Base-by-base conservation (phyloP, 2,888 invertebrate species). In the Temnothorax rugatulus region DNA sequence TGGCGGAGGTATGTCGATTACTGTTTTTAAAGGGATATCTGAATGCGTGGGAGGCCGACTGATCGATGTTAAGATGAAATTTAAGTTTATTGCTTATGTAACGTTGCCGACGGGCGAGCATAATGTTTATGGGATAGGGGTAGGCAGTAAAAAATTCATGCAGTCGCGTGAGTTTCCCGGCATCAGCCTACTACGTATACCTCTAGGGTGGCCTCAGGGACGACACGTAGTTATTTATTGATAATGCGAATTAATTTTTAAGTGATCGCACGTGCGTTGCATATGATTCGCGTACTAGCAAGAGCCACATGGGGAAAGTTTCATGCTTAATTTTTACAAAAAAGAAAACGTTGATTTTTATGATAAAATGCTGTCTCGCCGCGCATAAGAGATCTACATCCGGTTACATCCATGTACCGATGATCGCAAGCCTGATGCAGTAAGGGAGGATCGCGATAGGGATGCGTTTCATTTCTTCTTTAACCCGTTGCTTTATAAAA, bases 241-340 rank as follows among this genome's bases (percentile, higher is more conserved):
- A 81, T 61, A n/a, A 71, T 38, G 71, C 25, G 25, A 71, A 81
- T 81, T 71, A 47, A 81, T 81, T 71, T 81, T 81, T 81, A 71
- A 81, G 13, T 13, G 71, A 47, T 25, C 38, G 59, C n/a, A 69
- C 69, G 69, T 59, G 47, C 38, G 50, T 38, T 81, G 47, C 34
- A 71, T 21, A 76, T 54, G 41, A 66, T 41, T 41, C 76, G 34
- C 34, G 25, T 44, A 69, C 15, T 5, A 21, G 64, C 4, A 15
- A n/a, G 18, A 71, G 25, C 44, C 7, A n/a, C 29, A 15, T 34
- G 47, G 21, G 38, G 0, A 54, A 57, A 38, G n/a, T 47, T 81
- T 61, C 18, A 61, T 9, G 38, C 21, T 71, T 71, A 71, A 71
- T 59, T 81, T 71, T 59, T 50, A 59, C 18, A 59, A 73, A 57